These are phyloP conservation scores for Ornithoptera alexandrae DNA, from an alignment of 2,888 invertebrate genomes.

Conservation along the genomic window DNA sequence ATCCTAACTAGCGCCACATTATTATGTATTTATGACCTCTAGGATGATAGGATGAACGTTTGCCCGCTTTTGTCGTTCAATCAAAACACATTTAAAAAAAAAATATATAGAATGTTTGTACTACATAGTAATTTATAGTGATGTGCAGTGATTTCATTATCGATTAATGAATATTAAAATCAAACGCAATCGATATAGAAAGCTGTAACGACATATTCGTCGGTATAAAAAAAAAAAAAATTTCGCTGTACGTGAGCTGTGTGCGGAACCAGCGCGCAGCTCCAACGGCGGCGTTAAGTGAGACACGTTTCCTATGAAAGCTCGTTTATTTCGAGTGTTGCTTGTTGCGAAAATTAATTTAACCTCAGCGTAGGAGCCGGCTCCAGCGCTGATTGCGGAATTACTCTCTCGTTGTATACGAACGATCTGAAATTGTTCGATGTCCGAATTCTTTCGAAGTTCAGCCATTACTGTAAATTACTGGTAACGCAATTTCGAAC, in stretches of 20 bases:
- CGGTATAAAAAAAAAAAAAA: constrained; percentile 52
- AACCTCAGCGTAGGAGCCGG: constrained; percentile 23
- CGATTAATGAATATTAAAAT: constrained; percentile 32
- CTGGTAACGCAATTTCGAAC: background rate
- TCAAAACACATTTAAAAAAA: background rate
- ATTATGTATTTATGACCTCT: too few relatives aligned
- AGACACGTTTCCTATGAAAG: constrained; percentile 29
- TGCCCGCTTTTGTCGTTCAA: too few relatives aligned
- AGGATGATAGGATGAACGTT: too few relatives aligned
- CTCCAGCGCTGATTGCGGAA: constrained; percentile 12
- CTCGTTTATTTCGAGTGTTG: constrained; percentile 19
- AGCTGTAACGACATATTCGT: constrained; percentile 66
- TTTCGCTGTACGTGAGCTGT: constrained; percentile 67
- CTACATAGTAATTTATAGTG: background rate
- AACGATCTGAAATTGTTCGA: constrained; percentile 11
- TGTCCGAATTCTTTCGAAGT: constrained; percentile 5
- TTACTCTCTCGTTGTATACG: constrained; percentile 16
- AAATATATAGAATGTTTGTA: background rate
- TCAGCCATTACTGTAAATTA: background rate
- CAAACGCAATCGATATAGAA: constrained; percentile 66
- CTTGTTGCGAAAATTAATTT: constrained; percentile 28
- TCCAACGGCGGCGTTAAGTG: constrained; percentile 11
- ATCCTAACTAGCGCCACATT: too few relatives aligned
- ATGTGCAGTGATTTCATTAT: background rate
- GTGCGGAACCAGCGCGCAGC: constrained; percentile 41